Evolutionary conservation across 2,113 vertebrate species (phyloP), one percentile per base, ranked within the genome.

Genomic region (Ahaetulla prasina): DNA sequence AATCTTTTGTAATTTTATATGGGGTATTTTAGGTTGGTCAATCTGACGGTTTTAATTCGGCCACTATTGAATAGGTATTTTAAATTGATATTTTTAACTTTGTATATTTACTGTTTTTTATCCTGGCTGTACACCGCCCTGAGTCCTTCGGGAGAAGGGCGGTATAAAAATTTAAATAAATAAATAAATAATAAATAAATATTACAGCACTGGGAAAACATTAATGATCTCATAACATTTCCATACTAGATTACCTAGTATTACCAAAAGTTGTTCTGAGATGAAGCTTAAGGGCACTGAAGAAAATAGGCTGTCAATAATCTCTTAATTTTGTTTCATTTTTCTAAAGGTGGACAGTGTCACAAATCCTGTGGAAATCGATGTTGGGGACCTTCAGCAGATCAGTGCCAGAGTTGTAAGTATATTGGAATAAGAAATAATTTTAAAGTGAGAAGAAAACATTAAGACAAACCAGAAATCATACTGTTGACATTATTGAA

Each of bases 371-470:
- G 99, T 95, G 99, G 98, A 3, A 99, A 99, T 87, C 98, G 98
- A 55, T 99, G 99, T 96, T 99, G 99, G 99, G 98, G 99, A 89
- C 98, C 98, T 84, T 98, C 98, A 4, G 98, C 99, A 86, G 98
- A 98, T 90, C 98, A 99, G 93, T 99, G 99, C 96, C 99, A 99
- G 96, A 99, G 97, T 87, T 97, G 99, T 99, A 98, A 99, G 99
- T 99, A 89, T 90, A 54, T 57, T 30, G 39, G 55, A 0, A 12
- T 45, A 52, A 50, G 45, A 93, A 88, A 94, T 84, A 20, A 74
- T 20, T 68, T 45, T 9, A 27, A 60, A n/a, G 87, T 1, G 49
- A 35, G n/a, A 49, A 49, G 85, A 47, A 86, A 16, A 47, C 11
- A 35, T 54, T 60, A 49, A 84, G 35, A 39, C 25, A 43, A 53